These are phyloP conservation scores for Halocaridina rubra DNA, from an alignment of 2,888 invertebrate genomes.

Conservation along the genomic window DNA sequence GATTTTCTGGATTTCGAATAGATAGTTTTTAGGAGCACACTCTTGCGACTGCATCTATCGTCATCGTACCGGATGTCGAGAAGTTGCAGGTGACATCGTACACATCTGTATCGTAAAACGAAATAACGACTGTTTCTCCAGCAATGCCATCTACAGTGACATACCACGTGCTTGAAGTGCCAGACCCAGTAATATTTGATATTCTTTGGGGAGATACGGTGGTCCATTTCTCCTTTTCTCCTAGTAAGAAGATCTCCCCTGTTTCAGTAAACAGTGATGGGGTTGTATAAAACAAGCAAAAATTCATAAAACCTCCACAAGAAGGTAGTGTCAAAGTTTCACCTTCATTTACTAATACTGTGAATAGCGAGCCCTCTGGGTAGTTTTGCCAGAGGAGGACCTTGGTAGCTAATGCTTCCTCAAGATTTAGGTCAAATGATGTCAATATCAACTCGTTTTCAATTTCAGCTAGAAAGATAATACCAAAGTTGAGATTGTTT, in stretches of 20 bases:
- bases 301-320: constrained; percentile 13
- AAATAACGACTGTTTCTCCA: constrained; percentile 3
- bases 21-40: background rate
- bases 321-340: background rate
- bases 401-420: constrained; percentile 2
- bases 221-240: constrained; percentile 39
- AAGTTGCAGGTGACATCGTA: constrained; percentile 11
- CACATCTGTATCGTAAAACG: background rate
- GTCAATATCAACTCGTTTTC: background rate
- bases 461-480: constrained; percentile 44
- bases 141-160: background rate
- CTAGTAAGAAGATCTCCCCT: constrained; percentile 31
- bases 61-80: background rate
- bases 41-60: background rate
- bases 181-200: background rate
- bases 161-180: background rate
- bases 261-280: background rate
- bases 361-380: background rate
- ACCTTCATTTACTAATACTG: background rate
- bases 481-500: background rate
- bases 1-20: background rate
- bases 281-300: constrained; percentile 32
- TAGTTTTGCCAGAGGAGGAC: constrained; percentile 33
- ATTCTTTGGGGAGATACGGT: constrained; percentile 31
- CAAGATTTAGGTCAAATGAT: constrained; percentile 22